Base-by-base conservation (phyloP, 2,888 invertebrate genomes). In the Deilephila elpenor region DNA sequence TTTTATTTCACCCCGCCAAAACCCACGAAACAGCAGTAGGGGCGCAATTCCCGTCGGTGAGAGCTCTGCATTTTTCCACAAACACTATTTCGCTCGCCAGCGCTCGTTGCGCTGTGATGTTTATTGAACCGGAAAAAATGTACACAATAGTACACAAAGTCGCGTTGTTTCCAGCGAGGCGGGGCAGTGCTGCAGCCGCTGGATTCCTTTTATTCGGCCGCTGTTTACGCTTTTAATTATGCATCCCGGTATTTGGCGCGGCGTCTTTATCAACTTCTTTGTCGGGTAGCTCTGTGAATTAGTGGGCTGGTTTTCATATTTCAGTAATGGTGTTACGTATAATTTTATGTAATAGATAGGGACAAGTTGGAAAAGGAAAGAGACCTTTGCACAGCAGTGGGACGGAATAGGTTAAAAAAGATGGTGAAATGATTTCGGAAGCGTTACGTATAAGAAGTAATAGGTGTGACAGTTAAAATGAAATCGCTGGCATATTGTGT, bases 71-170 rank as follows among this genome's bases (percentile, higher is more conserved):
- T 37, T 59, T 59, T 56, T 71, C 59, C 34, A 53, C 71, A 71
- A 71, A 56, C 25, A 56, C n/a, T 34, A 71, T 59, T 20, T 34
- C 71, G 71, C 20, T 59, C 59, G 56, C 32, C 29, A 32, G 59
- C 59, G 71, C 71, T 71, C 56, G 59, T 59, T 59, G 59, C 59
- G 34, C 59, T 59, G 14, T 71, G n/a, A n/a, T 56, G 67, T 67
- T 67, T 67, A 67, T 67, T 67, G 67, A 67, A 67, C 67, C 51
- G 51, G 51, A 51, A 67, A 67, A 67, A 67, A 67, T 67, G 17
- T 67, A 67, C 67, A 67, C 67, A 67, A 51, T 44, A 67, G 60
- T 60, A 25, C 44, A 51, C 51, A 67, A 67, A 67, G 67, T 67
- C 67, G 51, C 51, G 51, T 51, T 67, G 67, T 67, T 67, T 51